Evolutionary conservation across 2,888 invertebrate species (phyloP), one percentile per base, ranked within the genome.

Genomic region (Willowsia nigromaculata): DNA sequence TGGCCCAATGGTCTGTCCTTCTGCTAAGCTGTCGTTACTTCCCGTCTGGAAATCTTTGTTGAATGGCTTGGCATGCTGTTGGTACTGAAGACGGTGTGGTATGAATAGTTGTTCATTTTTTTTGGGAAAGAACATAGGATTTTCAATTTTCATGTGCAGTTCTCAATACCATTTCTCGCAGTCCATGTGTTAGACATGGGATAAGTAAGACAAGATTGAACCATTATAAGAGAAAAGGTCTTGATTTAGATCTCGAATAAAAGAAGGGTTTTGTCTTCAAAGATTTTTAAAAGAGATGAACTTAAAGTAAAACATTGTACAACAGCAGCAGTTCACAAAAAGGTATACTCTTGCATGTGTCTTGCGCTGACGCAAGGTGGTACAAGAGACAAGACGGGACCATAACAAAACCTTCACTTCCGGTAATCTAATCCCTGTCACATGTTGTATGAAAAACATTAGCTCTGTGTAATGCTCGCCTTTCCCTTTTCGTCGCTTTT

Each of bases 361-460:
- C 56, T 18, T 56, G 1, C 37, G n/a, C 13, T 59, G 33, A 40
- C n/a, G 81, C 81, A 81, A 81, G 59, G 81, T 81, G 81, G 81
- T 81, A 33, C 25, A 62, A 59, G 15, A 27, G 62, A 81, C 27
- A 62, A 40, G 65, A 80, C 27, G 82, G 83, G 37, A 85, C 89
- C 89, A 89, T 81, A 89, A 85, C 85, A 89, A 85, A 89, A 89
- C 89, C 85, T 82, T 85, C 18, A 89, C 89, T 89, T 89, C 89
- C 89, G 89, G 89, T 85, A 89, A 89, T 71, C 71, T 89, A 81
- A 89, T 89, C 88, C 40, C 68, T 47, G 56, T 80, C 86, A 78
- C 78, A 80, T 86, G 86, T 71, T 65, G 7, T 71, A 68, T 18
- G 65, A 68, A 68, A 25, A 13, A 62, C 62, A 62, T 13, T 4